Evolutionary conservation across 2,113 vertebrate species (phyloP).

Genomic region (Acrocephalus kingi): DNA sequence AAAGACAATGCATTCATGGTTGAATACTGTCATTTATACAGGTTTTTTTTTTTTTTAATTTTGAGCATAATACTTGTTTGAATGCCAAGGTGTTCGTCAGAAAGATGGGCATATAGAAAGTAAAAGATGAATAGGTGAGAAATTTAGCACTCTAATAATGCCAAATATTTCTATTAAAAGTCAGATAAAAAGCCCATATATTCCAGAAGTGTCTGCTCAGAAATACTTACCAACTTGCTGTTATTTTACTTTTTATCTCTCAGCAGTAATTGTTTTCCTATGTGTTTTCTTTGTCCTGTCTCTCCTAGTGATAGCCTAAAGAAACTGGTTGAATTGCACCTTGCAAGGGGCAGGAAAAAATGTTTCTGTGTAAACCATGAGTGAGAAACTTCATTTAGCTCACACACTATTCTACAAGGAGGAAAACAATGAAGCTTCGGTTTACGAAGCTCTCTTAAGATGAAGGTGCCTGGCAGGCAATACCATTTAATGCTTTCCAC

Average conservation of each 20-base stretch:
- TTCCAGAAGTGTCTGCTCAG: conserved; percentile 64
- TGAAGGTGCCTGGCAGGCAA: conserved; percentile 28
- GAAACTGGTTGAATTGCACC: not conserved
- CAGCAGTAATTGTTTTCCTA: conserved; percentile 18
- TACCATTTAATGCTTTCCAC: conserved; percentile 45
- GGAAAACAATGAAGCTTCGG: conserved; percentile 6
- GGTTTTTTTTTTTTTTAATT: conserved; percentile 78
- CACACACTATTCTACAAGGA: not conserved
- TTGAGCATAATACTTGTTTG: conserved; percentile 79
- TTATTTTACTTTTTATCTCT: conserved; percentile 58
- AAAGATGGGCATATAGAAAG: conserved; percentile 71
- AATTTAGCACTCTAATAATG: conserved; percentile 70
- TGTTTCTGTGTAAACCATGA: conserved; percentile 5
- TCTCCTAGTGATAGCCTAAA: not conserved
- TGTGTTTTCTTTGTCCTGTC: conserved; percentile 54
- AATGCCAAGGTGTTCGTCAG: conserved; percentile 84
- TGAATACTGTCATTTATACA: conserved; percentile 85
- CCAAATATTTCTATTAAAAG: conserved; percentile 75
- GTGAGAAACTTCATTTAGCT: conserved; percentile 32
- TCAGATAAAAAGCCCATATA: conserved; percentile 46
- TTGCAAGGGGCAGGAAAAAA: not conserved
- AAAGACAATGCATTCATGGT: conserved; percentile 89
- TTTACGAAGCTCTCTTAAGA: not conserved
- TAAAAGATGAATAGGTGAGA: conserved; percentile 78
- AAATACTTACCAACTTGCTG: conserved; percentile 52